Evolutionary conservation across 2,888 invertebrate species (phyloP).

Genomic region (Tillus elongatus): DNA sequence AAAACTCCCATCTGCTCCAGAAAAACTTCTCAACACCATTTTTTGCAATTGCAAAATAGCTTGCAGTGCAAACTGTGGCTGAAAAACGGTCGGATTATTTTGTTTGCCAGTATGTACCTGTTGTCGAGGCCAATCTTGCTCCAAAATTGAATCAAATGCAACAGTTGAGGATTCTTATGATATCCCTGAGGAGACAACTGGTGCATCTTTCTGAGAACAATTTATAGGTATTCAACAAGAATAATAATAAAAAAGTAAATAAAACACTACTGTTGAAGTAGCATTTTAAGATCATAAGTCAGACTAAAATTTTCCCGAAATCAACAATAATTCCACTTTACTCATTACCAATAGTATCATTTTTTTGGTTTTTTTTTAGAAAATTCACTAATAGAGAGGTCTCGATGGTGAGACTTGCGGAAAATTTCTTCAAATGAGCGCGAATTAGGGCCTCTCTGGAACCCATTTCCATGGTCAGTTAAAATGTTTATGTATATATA

Average conservation of each 20-base stretch:
- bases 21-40: slow-evolving; percentile 14
- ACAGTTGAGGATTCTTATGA: slow-evolving; percentile 15
- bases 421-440: too few relatives aligned
- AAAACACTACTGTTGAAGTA: slow-evolving; percentile 5
- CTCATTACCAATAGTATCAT: not conserved
- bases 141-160: slow-evolving; percentile 20
- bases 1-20: slow-evolving; percentile 11
- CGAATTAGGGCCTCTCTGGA: too few relatives aligned
- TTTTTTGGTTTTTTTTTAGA: too few relatives aligned
- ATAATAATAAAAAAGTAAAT: slow-evolving; percentile 13
- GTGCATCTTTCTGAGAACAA: slow-evolving; percentile 12
- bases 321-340: not conserved
- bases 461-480: too few relatives aligned
- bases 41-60: slow-evolving; percentile 13
- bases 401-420: too few relatives aligned
- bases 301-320: not conserved
- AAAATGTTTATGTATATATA: too few relatives aligned
- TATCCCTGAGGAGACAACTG: slow-evolving; percentile 10
- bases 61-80: slow-evolving; percentile 14
- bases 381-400: too few relatives aligned
- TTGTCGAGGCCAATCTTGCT: slow-evolving; percentile 24
- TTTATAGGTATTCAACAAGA: slow-evolving; percentile 11
- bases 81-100: slow-evolving; percentile 18
- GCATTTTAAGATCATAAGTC: not conserved
- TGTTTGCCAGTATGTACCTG: slow-evolving; percentile 26